Evolutionary conservation across 2,797 vertebrate genomes (phyloP), one percentile per base, ranked within the genome.

Genomic region (Hyperoplus immaculatus): DNA sequence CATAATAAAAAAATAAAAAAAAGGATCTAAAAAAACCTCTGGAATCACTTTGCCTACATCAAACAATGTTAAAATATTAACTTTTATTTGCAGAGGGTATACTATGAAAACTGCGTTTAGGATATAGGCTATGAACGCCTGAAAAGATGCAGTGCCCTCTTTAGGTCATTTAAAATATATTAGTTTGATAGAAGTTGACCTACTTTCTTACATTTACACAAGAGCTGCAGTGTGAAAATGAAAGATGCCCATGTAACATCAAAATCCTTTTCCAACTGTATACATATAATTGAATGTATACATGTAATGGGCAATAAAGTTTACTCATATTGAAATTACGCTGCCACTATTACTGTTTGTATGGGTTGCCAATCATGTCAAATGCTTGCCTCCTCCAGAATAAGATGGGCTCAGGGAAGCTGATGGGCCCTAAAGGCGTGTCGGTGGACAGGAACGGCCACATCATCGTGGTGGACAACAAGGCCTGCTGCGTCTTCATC

Each of bases 361-460:
- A 14, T n/a, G 6, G 10, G 2, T 45, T 6, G 1, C 21, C 12
- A 29, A 0, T 51, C 18, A n/a, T 58, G 3, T 75, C 5, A 74
- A 77, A 47, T 38, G 8, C 4, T 14, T 36, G 5, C 1, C 13
- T 54, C 51, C 79, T 78, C 64, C 86, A 99, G 98, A 96, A 94
- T 72, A 99, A 99, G 94, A 96, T 99, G 1, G 98, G 98, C 81
- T 97, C 97, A 0, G 98, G 98, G 83, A 99, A 99, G 91, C 94
- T 99, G 86, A 97, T 99, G 98, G 98, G 98, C 39, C 98, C 98
- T 21, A 99, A 99, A 90, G 98, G 98, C 4, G 97, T 99, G 69
- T 97, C 97, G 0, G 97, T 99, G 91, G 97, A 99, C 94, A 96
- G 95, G 60, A 99, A 99, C 0, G 98, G 98, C 36, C 98, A 99